Base-by-base conservation (phyloP, 2,113 vertebrate species). In the Pelvicachromis taeniatus region DNA sequence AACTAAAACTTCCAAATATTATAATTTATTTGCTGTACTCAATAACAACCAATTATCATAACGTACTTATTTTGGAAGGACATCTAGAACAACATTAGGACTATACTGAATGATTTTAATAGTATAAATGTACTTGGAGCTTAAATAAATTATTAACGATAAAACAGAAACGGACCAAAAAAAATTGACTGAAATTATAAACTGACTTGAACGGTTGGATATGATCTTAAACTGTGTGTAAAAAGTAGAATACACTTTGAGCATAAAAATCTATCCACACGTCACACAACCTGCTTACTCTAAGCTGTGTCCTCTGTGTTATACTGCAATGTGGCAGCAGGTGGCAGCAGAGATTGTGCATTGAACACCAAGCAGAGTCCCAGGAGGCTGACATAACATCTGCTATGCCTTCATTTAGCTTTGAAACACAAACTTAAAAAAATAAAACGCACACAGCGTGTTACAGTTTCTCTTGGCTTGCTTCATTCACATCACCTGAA, bases 321-420 rank as follows among this genome's bases (percentile, higher is more conserved):
- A 48, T 78, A 78, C 9, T 40, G 0, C 12, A 8, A 21, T 29
- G 12, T n/a, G 14, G 16, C 94, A 93, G 89, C 85, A 94, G 94
- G 89, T 77, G 93, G 94, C 86, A 85, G 91, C 90, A 94, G 86
- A 94, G 93, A 55, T 85, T 80, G 38, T 1, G 50, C 4, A 78
- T 82, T 11, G 3, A 40, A 81, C 52, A 50, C 11, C 11, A 45
- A 81, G 19, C 14, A 1, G 50, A 50, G 55, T 87, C 78, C 16
- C 4, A 5, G 61, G 83, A 89, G 40, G 68, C 40, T 83, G 89
- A 88, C 63, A 78, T 78, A 87, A 89, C 86, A 55, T 88, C 82
- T 93, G 91, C 35, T 52, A 58, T 75, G 21, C 42, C 77, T 77
- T 61, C 65, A 23, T 58, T 65, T 23, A 5, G 35, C 50, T 79